Base-by-base conservation (phyloP, 2,797 vertebrate species). In the Artibeus jamaicensis region DNA sequence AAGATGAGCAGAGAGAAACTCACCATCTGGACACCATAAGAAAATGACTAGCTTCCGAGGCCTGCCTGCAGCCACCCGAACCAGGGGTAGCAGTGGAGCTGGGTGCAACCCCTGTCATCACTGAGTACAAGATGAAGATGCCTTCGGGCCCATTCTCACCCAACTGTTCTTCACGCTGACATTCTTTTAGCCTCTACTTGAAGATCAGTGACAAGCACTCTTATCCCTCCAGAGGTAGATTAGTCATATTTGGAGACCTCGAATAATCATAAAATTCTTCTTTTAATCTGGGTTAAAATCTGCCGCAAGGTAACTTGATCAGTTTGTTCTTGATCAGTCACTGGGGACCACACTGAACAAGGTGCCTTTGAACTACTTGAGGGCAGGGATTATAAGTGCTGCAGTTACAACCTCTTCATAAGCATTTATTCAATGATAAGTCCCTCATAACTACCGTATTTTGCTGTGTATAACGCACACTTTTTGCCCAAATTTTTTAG, bases 11-110 rank as follows among this genome's bases (percentile, higher is more conserved):
- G 65, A 94, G 29, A 68, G 65, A 92, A 92, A 42, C 70, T 57
- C 76, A 42, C 95, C 90, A 85, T 96, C 96, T 97, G 96, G 92
- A 92, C 14, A 4, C 68, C 55, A 16, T 93, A 73, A 84, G 92
- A 84, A 95, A 97, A 92, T 44, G 78, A 90, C 42, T 86, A 37
- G 34, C 67, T 95, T 89, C 39, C 16, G 84, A 67, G n/a, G 22
- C 65, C 86, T 62, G 87, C 89, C 94, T 86, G 73, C 16, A 76
- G 81, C 91, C 82, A 53, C 65, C 57, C 24, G 81, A 76, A 68
- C 44, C 77, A 19, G 21, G 1, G 3, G 19, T 32, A 7, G 0
- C 15, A 39, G 73, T 5, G 14, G 85, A 19, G n/a, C 21, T 22
- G 26, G 48, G 86, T 32, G 19, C 22, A 14, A 59, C 44, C 42